Conservation (phyloP, 2,797 vertebrate genomes). For the Sebastes diaconus region DNA sequence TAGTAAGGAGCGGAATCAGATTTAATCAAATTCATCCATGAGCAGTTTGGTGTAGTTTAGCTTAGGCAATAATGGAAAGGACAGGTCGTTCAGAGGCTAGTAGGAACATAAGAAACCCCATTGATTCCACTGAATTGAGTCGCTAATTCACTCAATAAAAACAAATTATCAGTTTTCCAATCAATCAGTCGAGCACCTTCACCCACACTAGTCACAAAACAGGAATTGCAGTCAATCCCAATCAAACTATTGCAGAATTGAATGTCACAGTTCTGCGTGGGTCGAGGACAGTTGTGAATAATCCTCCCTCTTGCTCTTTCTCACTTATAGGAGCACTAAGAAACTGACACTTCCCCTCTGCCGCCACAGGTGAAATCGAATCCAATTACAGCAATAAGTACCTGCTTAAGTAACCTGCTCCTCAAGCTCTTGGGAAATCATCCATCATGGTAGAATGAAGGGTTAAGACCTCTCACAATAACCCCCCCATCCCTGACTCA, state of each 20-base stretch:
- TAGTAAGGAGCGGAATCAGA: background rate
- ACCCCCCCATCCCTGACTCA: conserved; percentile 22
- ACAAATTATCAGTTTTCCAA: conserved; percentile 21
- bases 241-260: background rate
- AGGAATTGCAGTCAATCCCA: conserved; percentile 7
- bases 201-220: background rate
- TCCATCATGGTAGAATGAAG: conserved; percentile 44
- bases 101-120: background rate
- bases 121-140: conserved; percentile 15
- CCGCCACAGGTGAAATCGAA: conserved; percentile 66
- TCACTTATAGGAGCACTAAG: conserved; percentile 8
- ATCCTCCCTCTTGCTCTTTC: conserved; percentile 9
- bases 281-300: conserved; percentile 11
- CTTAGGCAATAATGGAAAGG: conserved; percentile 12
- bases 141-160: conserved; percentile 28
- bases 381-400: conserved; percentile 73
- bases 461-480: conserved; percentile 45
- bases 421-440: conserved; percentile 39
- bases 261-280: background rate
- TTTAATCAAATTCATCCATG: background rate
- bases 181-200: background rate
- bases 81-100: background rate
- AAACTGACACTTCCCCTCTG: conserved; percentile 27
- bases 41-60: no score
- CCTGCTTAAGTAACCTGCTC: conserved; percentile 68